phyloP scores from a whole-genome alignment of 2,888 invertebrate species.

The Thysanoteuthis rhombus region DNA sequence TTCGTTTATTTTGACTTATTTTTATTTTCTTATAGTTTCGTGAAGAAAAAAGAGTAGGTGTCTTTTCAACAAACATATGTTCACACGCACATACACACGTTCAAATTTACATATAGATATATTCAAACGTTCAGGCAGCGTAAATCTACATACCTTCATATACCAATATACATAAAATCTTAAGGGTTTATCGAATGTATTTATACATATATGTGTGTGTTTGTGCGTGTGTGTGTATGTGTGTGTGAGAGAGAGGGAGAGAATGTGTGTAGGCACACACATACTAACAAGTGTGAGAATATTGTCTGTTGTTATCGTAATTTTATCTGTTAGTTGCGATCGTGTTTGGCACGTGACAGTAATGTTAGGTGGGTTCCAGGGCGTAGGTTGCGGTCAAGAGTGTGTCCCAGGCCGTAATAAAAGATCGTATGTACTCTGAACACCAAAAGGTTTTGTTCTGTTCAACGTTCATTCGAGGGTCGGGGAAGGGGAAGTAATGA shows the following conservation, averaged over 20 bases:
- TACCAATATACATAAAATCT: background rate
- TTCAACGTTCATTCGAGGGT: background rate
- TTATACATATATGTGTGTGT: background rate
- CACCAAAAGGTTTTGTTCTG: background rate
- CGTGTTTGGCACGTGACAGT: background rate
- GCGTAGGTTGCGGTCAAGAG: background rate
- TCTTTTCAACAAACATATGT: background rate
- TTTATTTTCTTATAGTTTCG: background rate
- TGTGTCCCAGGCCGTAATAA: background rate
- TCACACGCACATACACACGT: background rate
- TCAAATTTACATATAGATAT: too few relatives aligned
- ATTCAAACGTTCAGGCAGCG: background rate
- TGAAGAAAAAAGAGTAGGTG: background rate
- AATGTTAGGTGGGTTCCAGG: background rate
- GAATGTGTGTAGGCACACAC: background rate
- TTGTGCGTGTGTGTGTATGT: background rate
- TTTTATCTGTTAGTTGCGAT: background rate
- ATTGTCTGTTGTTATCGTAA: background rate
- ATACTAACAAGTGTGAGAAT: background rate
- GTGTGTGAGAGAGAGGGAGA: background rate
- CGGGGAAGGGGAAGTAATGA: background rate
- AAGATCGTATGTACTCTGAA: background rate
- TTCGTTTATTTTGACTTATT: background rate
- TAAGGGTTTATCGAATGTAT: background rate
- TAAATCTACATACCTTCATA: background rate